Conservation (phyloP, 2,797 vertebrate species). For the Emys orbicularis region DNA sequence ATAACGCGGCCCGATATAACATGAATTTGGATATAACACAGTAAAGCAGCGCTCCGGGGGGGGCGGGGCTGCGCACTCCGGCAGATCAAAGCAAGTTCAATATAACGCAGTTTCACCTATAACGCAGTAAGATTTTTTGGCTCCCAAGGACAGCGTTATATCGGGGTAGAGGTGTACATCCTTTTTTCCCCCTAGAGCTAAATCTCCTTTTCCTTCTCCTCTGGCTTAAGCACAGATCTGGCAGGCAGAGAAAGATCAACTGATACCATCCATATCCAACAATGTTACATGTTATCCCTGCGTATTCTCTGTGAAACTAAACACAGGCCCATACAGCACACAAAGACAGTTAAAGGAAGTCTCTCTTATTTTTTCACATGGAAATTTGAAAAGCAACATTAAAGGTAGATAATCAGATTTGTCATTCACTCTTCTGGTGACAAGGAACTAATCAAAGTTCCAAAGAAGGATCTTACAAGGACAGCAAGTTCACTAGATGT, state of each 20-base stretch:
- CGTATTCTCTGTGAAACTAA: neutral
- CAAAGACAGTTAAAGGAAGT: neutral
- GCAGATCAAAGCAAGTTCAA: no score
- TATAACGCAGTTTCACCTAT: no score
- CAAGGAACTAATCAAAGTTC: neutral
- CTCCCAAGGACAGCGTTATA: no score
- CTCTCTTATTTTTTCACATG: neutral
- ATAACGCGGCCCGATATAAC: no score
- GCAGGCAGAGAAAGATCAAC: neutral
- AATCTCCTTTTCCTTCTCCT: neutral
- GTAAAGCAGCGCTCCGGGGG: no score
- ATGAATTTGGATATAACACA: no score
- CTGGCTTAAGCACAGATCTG: neutral
- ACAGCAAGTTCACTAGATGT: neutral
- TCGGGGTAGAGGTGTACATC: no score
- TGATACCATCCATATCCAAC: neutral
- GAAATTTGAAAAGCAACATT: neutral
- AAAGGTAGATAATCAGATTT: neutral
- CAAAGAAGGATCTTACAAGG: neutral
- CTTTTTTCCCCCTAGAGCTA: no score
- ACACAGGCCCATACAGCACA: neutral
- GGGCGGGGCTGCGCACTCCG: no score
- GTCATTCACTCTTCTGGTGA: neutral
- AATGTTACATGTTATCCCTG: neutral
- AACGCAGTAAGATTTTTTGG: no score